Evolutionary conservation across 2,797 vertebrate species (phyloP), one percentile per base, ranked within the genome.

Genomic region (Hoplostethus atlanticus): DNA sequence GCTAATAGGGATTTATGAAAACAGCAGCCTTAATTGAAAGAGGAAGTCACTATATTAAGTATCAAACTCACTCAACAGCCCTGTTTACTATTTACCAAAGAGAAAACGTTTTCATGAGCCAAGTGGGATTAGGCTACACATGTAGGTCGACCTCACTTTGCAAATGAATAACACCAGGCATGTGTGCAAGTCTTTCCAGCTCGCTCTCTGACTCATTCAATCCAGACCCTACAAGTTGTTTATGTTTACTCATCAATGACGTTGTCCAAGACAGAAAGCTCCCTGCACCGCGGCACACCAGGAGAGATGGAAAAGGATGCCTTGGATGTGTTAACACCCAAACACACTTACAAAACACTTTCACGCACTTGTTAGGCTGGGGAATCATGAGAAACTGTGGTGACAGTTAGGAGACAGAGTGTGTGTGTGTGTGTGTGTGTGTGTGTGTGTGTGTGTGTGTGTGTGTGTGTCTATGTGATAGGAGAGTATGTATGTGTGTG

Each of bases 291-390:
- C 52, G 8, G 86, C 87, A 71, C 87, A 78, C 84, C 76, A 16
- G 78, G 76, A 58, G 73, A 90, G 91, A 88, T 89, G 21, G 83
- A 92, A 92, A 92, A 75, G 67, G 83, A 75, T 31, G 48, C 40
- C 36, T 77, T 79, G 77, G 81, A 77, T 58, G 12, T 74, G 80
- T 90, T 81, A 80, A 72, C 38, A 2, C 53, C 55, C 68, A 79
- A 68, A 82, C 59, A 75, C 34, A 42, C 38, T 56, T 71, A 68
- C 9, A 0, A 68, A 68, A 84, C 53, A 56, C 82, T 34, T 70
- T 62, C 80, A 50, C 74, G 87, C 69, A 73, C 52, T 44, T 65
- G 66, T 64, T 48, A 80, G 81, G 71, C 60, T 25, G 51, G 28
- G 21, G 30, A 64, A 53, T n/a, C n/a, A 28, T 17, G 31, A 71